Conservation (phyloP, 2,113 vertebrate genomes). For the Sapayoa aenigma region DNA sequence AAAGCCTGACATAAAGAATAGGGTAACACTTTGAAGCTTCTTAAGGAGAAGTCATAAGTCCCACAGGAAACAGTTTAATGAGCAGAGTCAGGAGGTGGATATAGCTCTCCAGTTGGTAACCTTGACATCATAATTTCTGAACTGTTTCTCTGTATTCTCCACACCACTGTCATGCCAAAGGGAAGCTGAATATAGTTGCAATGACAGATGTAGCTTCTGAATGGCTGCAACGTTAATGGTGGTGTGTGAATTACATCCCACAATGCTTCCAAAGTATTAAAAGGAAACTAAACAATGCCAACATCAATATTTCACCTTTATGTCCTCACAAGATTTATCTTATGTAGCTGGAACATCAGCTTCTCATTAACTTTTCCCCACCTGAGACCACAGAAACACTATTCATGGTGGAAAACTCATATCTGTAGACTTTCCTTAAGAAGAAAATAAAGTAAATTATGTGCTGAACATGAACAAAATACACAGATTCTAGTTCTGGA, state of each 20-base stretch:
- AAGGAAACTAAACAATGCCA: background rate
- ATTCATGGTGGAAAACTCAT: background rate
- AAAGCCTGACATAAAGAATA: background rate
- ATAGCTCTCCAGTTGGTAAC: background rate
- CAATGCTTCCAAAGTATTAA: rapidly evolving
- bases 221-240: background rate
- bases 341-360: background rate
- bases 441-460: background rate
- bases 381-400: background rate
- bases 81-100: background rate
- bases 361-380: background rate
- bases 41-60: background rate
- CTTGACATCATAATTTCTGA: background rate
- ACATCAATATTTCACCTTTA: background rate
- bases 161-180: background rate
- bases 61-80: background rate
- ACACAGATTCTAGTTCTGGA: background rate
- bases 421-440: background rate
- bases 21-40: background rate
- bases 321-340: background rate
- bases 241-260: background rate
- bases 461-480: background rate
- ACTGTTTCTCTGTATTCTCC: background rate
- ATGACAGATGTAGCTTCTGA: background rate
- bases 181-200: background rate